phyloP scores from a whole-genome alignment of 92 coral and sea anemone genomes.

The Diadumene lineata region DNA sequence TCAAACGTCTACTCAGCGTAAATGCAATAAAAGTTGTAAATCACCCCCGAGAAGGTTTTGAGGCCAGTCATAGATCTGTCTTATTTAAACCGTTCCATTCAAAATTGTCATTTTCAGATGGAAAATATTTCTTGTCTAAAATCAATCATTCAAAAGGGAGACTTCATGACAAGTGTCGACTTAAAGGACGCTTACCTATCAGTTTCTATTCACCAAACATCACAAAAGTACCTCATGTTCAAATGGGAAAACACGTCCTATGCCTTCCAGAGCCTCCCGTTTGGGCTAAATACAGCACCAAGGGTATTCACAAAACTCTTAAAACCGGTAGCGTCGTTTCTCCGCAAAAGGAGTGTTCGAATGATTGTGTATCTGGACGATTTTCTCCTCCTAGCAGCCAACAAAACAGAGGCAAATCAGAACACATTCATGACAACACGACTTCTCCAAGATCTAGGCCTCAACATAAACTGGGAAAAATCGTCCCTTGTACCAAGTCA shows the following conservation, averaged over 20 bases:
- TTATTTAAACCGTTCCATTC: conserved; percentile 10
- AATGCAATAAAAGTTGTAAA: background rate
- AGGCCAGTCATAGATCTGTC: conserved; percentile 43
- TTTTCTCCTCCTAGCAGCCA: conserved; percentile 25
- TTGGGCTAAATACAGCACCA: conserved; percentile 44
- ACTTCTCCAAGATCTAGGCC: too few relatives aligned
- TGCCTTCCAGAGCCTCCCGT: conserved; percentile 41
- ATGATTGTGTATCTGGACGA: conserved; percentile 29
- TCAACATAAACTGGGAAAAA: too few relatives aligned
- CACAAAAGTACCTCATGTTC: too few relatives aligned
- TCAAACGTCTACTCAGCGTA: too few relatives aligned
- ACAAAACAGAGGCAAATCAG: conserved; percentile 9
- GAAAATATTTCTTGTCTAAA: too few relatives aligned
- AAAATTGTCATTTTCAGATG: too few relatives aligned
- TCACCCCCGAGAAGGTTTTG: conserved; percentile 20
- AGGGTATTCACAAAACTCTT: conserved; percentile 39
- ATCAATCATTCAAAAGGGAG: too few relatives aligned
- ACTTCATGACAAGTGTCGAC: too few relatives aligned
- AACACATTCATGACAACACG: conserved; percentile 16
- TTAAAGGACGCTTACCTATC: conserved; percentile 36
- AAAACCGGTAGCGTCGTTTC: conserved; percentile 25
- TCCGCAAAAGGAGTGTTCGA: conserved; percentile 15
- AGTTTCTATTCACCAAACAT: conserved; percentile 19
- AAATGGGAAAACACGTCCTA: too few relatives aligned
- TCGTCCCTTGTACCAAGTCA: too few relatives aligned